A percentile compares a stretch with the other conserved stretches of the same genome.
Evolutionary conservation across 2,797 vertebrate genomes (phyloP).

Genomic region (Halcyon badia): DNA sequence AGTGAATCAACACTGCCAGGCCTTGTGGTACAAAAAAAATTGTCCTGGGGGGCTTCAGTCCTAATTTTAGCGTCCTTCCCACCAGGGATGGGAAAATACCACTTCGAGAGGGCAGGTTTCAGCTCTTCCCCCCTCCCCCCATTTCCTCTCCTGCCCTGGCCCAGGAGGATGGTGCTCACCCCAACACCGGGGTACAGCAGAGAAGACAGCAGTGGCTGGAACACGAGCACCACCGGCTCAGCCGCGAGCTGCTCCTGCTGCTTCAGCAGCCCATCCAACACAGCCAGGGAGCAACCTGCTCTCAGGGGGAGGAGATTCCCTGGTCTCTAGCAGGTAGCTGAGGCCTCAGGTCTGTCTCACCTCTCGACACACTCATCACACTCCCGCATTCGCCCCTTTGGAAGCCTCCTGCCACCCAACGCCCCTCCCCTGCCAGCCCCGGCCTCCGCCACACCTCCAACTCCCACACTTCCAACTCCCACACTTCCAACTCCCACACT

Average conservation of each 20-base stretch:
- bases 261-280: neutral
- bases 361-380: fast-evolving
- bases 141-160: neutral
- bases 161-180: neutral
- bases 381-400: neutral
- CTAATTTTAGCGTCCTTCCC: neutral
- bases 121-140: neutral
- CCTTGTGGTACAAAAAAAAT: fast-evolving
- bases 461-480: no score
- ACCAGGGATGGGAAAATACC: neutral
- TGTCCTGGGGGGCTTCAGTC: neutral
- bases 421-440: neutral
- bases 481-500: no score
- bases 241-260: neutral
- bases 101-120: neutral
- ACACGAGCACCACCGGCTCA: neutral
- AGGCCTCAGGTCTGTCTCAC: neutral
- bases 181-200: neutral
- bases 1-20: neutral
- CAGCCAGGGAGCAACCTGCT: neutral
- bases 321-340: neutral
- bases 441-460: neutral
- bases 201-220: neutral
- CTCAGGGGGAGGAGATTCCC: neutral
- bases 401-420: fast-evolving